A percentile compares a stretch with the other conserved stretches of the same genome.
phyloP scores from a whole-genome alignment of 2,113 vertebrate genomes.

The Nibea albiflora region DNA sequence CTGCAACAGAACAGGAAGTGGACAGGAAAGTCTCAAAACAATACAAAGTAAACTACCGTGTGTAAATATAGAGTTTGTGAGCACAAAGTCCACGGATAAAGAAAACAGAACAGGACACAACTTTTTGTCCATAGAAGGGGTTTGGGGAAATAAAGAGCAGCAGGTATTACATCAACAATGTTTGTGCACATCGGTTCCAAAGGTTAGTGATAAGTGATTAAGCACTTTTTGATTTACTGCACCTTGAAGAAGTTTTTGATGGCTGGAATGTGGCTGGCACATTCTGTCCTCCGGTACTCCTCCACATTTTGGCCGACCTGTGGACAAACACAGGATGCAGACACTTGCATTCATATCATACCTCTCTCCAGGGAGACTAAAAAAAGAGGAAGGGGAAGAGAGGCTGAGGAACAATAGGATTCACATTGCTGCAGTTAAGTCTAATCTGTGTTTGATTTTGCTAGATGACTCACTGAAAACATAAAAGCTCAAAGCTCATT shows the following conservation, averaged over 20 bases:
- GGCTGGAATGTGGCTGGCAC: constrained; percentile 84
- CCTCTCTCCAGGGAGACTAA: constrained; percentile 28
- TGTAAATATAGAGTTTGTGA: constrained; percentile 72
- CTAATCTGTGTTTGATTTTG: neutral
- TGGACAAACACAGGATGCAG: constrained; percentile 73
- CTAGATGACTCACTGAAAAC: neutral
- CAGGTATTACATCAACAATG: neutral
- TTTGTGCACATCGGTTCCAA: neutral
- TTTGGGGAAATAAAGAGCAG: constrained; percentile 8
- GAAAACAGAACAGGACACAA: neutral
- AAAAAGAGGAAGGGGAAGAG: constrained; percentile 28
- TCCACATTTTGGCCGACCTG: constrained; percentile 87
- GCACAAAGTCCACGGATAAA: constrained; percentile 24
- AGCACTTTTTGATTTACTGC: constrained; percentile 20
- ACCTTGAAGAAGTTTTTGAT: constrained; percentile 89
- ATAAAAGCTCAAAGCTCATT: neutral
- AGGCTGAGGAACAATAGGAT: constrained; percentile 29
- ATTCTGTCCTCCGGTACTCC: constrained; percentile 80
- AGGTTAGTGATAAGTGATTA: neutral
- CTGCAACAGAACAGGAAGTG: constrained; percentile 68
- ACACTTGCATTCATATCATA: constrained; percentile 60
- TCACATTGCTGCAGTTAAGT: neutral
- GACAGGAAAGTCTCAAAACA: constrained; percentile 77
- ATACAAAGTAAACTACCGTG: constrained; percentile 71
- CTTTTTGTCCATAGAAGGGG: neutral